A percentile compares a stretch with the other conserved stretches of the same genome.
These are phyloP conservation scores for Choreutis nemorana DNA, from an alignment of 2,888 invertebrate species.

Conservation along the genomic window DNA sequence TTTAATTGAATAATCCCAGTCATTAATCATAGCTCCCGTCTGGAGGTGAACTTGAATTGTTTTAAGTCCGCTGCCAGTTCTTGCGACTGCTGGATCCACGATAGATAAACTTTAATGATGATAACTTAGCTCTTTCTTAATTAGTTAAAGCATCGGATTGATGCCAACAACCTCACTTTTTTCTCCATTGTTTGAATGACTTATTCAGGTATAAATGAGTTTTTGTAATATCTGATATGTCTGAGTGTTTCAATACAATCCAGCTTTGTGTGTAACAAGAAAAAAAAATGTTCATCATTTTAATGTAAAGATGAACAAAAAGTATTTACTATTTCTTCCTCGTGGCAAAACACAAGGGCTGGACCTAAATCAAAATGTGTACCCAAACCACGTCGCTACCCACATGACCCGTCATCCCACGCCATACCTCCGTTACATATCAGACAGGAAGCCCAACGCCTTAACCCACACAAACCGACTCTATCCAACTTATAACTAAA, in stretches of 20 bases:
- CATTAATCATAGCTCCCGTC: slow-evolving; percentile 62
- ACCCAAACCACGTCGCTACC: slow-evolving; percentile 41
- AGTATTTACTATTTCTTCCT: too few species aligned
- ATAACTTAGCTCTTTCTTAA: too few species aligned
- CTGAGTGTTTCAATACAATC: too few species aligned
- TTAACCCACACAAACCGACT: slow-evolving; percentile 48
- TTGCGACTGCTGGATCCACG: slow-evolving; percentile 19
- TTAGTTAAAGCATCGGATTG: too few species aligned
- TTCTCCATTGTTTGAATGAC: too few species aligned
- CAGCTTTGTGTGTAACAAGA: too few species aligned
- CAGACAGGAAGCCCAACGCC: slow-evolving; percentile 46
- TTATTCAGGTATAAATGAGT: too few species aligned
- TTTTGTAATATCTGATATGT: too few species aligned
- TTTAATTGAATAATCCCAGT: slow-evolving; percentile 66
- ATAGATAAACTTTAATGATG: too few species aligned
- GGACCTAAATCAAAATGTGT: slow-evolving; percentile 55
- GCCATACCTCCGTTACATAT: slow-evolving; percentile 26
- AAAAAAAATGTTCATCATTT: too few species aligned
- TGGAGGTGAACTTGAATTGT: slow-evolving; percentile 58
- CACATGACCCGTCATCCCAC: slow-evolving; percentile 33
- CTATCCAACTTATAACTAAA: slow-evolving; percentile 27
- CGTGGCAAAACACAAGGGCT: slow-evolving; percentile 36
- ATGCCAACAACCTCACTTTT: too few species aligned
- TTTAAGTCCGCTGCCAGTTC: slow-evolving; percentile 28
- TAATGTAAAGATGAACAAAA: too few species aligned